Evolutionary conservation across 1,140 invertebrate genomes (phyloP).

Genomic region (Lasioglossum baleicum): DNA sequence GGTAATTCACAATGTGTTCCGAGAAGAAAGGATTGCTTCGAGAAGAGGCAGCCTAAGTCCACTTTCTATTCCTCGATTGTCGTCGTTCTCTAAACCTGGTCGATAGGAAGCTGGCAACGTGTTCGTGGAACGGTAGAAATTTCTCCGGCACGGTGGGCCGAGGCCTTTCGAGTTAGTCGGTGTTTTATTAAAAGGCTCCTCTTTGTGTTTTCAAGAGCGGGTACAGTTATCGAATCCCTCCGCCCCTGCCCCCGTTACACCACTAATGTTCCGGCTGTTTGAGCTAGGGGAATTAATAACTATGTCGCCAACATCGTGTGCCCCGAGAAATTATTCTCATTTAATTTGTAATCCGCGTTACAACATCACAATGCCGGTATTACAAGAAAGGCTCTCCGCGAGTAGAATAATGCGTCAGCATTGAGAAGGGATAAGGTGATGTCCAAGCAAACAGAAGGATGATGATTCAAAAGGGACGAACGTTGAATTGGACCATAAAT

Average conservation of each 20-base stretch:
- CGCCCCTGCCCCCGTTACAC: no score
- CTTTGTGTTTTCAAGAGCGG: background rate
- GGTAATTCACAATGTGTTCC: conserved; percentile 43
- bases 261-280: no score
- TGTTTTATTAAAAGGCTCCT: background rate
- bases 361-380: background rate
- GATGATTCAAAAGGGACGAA: conserved; percentile 12
- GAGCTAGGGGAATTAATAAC: background rate
- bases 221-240: background rate
- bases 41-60: conserved; percentile 37
- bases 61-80: conserved; percentile 56
- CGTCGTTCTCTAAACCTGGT: conserved; percentile 39
- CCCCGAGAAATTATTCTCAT: background rate
- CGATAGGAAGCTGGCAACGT: conserved; percentile 38
- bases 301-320: background rate
- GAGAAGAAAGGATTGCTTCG: conserved; percentile 46
- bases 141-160: background rate
- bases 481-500: conserved; percentile 27
- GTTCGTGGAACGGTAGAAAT: conserved; percentile 19
- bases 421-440: background rate
- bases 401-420: background rate
- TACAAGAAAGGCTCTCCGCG: background rate
- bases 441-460: background rate
- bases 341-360: background rate
- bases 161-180: background rate